A percentile compares a stretch with the other conserved stretches of the same genome.
Evolutionary conservation across 37 sponge, comb jelly and placozoan species (phyloP).

Genomic region (Tethya wilhelma): DNA sequence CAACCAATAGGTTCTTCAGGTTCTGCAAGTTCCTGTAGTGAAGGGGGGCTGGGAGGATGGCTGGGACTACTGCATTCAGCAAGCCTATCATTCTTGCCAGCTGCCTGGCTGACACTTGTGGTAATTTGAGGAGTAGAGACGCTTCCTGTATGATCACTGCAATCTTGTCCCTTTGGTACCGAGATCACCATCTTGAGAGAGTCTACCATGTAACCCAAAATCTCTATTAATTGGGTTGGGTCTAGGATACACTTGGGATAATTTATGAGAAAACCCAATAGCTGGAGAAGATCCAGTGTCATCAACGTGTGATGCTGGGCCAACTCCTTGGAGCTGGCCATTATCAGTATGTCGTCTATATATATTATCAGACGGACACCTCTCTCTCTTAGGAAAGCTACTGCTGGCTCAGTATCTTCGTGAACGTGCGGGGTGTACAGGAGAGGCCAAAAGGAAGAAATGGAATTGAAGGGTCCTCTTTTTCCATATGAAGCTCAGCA

Average conservation of each 20-base stretch:
- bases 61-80: constrained; percentile 7
- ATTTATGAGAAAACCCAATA: constrained; percentile 46
- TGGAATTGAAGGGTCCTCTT: not conserved
- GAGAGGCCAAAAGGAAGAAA: constrained; percentile 28
- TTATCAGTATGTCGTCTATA: constrained; percentile 48
- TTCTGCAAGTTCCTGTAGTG: constrained; percentile 11
- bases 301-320: not conserved
- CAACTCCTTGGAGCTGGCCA: constrained; percentile 10
- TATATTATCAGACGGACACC: constrained; percentile 20
- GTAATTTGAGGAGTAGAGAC: not conserved
- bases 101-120: not conserved
- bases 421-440: constrained; percentile 28
- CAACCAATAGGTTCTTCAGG: not conserved
- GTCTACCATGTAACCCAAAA: constrained; percentile 31
- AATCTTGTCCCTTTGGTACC: constrained; percentile 12
- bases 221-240: constrained; percentile 24
- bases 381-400: not conserved
- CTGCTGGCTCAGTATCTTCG: constrained; percentile 20
- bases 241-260: not conserved
- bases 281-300: constrained; percentile 3
- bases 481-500: not conserved
- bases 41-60: constrained; percentile 22
- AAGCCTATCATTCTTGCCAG: constrained; percentile 8
- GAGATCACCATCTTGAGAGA: not conserved
- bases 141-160: constrained; percentile 2